phyloP scores from a whole-genome alignment of 2,113 vertebrate species.

The Rhinogobius similis region DNA sequence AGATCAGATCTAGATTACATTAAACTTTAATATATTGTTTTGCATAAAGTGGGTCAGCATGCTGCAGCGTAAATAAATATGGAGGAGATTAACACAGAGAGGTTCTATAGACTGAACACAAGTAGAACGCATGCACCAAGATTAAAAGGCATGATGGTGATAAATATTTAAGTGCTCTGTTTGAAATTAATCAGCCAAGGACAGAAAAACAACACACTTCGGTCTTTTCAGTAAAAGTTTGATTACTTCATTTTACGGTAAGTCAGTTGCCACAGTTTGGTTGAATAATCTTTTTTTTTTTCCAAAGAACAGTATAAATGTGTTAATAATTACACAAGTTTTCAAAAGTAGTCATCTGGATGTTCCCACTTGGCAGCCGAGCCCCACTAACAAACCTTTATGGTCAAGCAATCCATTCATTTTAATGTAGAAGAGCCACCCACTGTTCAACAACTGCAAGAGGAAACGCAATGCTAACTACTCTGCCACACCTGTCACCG shows the following conservation, averaged over 20 bases:
- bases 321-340: too few relatives aligned
- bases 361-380: too few relatives aligned
- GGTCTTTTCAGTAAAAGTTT: background rate
- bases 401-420: too few relatives aligned
- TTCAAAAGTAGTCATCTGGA: too few relatives aligned
- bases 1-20: slow-evolving; percentile 34
- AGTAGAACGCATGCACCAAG: background rate
- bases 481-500: too few relatives aligned
- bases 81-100: background rate
- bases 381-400: too few relatives aligned
- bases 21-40: slow-evolving; percentile 39
- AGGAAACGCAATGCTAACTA: too few relatives aligned
- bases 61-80: slow-evolving; percentile 21
- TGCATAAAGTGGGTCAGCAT: slow-evolving; percentile 39
- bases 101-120: background rate
- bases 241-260: background rate
- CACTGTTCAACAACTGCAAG: too few relatives aligned
- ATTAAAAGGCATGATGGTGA: background rate
- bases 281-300: too few relatives aligned
- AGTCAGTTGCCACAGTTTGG: too few relatives aligned
- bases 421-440: too few relatives aligned
- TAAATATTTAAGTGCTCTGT: background rate
- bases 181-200: background rate
- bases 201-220: background rate
- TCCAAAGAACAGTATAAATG: too few relatives aligned